phyloP scores from a whole-genome alignment of 2,888 invertebrate species.

The Rhodophaea formosa region DNA sequence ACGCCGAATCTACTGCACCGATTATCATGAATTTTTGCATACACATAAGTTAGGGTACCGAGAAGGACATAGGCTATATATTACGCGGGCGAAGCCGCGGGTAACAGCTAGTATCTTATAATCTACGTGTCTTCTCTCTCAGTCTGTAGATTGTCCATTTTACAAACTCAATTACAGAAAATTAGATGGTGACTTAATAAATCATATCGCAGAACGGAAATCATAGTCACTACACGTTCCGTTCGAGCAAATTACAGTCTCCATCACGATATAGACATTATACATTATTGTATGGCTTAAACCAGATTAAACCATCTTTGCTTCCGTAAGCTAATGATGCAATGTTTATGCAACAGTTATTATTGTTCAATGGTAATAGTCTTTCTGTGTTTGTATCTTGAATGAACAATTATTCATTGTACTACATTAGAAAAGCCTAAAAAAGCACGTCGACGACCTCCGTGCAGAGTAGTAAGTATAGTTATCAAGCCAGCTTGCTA shows the following conservation, averaged over 20 bases:
- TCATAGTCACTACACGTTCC: background rate
- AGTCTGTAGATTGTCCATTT: background rate
- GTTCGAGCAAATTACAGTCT: background rate
- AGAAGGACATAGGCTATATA: too few species aligned
- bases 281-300: slow-evolving; percentile 2
- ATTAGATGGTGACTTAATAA: slow-evolving; percentile 3
- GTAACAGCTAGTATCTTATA: too few species aligned
- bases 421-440: too few species aligned
- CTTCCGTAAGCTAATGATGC: slow-evolving; percentile 4
- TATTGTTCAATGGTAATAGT: background rate
- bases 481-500: too few species aligned
- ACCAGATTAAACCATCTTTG: slow-evolving; percentile 3
- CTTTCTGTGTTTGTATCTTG: background rate
- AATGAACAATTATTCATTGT: too few species aligned
- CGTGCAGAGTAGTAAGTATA: too few species aligned
- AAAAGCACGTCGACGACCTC: too few species aligned
- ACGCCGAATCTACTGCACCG: too few species aligned
- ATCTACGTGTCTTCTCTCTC: too few species aligned
- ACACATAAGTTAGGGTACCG: too few species aligned
- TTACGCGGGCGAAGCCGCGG: too few species aligned
- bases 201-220: background rate
- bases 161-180: background rate
- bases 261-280: slow-evolving; percentile 7
- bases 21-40: too few species aligned
- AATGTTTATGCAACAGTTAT: slow-evolving; percentile 1